Conservation (phyloP, 2,113 vertebrate species). For the Raja brachyura region DNA sequence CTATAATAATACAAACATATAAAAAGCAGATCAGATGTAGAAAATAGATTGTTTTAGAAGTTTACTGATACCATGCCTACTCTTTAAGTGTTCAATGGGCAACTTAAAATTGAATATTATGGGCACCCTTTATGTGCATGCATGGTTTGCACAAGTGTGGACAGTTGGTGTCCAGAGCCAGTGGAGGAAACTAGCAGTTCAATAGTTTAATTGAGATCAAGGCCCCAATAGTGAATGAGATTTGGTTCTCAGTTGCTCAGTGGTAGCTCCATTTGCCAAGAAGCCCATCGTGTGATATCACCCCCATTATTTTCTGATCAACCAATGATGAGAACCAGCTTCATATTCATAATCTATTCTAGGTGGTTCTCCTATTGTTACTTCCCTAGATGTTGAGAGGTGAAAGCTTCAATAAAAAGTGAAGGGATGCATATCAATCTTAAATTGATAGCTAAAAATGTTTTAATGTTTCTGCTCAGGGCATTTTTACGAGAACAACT, state of each 20-base stretch:
- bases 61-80: background rate
- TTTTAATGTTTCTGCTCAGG: constrained; percentile 66
- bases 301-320: background rate
- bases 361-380: background rate
- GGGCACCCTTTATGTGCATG: background rate
- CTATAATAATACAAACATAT: background rate
- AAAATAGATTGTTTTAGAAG: background rate
- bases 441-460: constrained; percentile 68
- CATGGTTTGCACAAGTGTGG: no score
- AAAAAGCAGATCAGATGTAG: background rate
- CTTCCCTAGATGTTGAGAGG: constrained; percentile 52
- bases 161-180: background rate
- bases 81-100: background rate
- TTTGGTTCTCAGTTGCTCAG: background rate
- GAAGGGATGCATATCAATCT: constrained; percentile 70
- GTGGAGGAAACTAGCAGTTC: background rate
- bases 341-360: background rate
- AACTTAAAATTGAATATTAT: background rate
- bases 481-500: constrained; percentile 59
- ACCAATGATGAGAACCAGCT: background rate
- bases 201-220: background rate
- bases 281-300: background rate
- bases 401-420: constrained; percentile 57
- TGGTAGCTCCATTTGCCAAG: background rate
- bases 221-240: background rate